Evolutionary conservation across 1,140 invertebrate genomes (phyloP).

Genomic region (Archivesica marissinica): DNA sequence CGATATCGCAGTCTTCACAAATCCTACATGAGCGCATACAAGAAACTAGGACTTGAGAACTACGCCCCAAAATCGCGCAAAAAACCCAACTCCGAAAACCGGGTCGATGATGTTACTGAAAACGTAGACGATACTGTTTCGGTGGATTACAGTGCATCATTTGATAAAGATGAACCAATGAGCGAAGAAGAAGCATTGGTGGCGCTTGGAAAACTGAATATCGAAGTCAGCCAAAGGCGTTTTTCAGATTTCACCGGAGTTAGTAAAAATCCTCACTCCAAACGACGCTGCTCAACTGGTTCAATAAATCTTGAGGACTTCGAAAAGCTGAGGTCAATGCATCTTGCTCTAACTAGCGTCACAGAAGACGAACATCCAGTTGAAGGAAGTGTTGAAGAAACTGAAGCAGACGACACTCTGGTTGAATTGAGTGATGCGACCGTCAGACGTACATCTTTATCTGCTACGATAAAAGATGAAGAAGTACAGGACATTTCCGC

Average conservation of each 20-base stretch:
- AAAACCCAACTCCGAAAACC: background rate
- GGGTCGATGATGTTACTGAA: background rate
- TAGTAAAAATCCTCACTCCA: background rate
- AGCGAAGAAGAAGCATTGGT: background rate
- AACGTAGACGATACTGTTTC: background rate
- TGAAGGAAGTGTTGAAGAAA: background rate
- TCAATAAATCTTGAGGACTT: slow-evolving; percentile 10
- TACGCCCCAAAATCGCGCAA: background rate
- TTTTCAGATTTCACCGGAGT: background rate
- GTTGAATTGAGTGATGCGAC: background rate
- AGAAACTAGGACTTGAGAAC: slow-evolving; percentile 9
- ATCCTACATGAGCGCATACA: slow-evolving; percentile 4
- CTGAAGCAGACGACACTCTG: background rate
- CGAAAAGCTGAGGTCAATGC: background rate
- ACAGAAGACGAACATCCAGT: background rate
- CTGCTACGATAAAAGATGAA: background rate
- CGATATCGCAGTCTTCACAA: slow-evolving; percentile 30
- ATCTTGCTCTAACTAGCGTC: slow-evolving; percentile 7
- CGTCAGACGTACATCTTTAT: background rate
- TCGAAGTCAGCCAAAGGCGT: background rate
- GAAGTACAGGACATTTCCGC: background rate
- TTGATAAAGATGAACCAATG: background rate
- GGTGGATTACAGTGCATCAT: background rate
- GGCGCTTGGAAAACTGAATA: slow-evolving; percentile 1
- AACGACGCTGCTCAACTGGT: background rate